Conservation (phyloP, 2,113 vertebrate genomes). For the Butorides virescens region DNA sequence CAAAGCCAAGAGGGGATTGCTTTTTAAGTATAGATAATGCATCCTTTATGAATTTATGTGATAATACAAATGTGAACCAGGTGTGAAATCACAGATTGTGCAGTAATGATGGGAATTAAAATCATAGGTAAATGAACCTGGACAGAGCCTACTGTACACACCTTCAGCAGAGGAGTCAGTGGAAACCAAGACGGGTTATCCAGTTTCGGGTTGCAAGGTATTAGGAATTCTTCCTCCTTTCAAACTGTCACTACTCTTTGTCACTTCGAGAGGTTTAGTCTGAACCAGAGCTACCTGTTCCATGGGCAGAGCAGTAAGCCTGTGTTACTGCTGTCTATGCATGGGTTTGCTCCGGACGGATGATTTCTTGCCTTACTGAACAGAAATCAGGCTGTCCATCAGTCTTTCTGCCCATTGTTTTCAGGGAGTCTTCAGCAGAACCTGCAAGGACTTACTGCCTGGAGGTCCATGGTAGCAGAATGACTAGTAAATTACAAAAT, state of each 20-base stretch:
- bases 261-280: neutral
- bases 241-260: neutral
- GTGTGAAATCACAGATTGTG: neutral
- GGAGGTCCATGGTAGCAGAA: neutral
- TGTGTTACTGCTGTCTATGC: too few species aligned
- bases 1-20: neutral
- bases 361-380: neutral
- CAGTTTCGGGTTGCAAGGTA: fast-evolving
- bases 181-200: neutral
- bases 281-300: neutral
- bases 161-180: neutral
- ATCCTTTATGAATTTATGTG: neutral
- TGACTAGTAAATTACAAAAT: neutral
- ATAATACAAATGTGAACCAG: neutral
- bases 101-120: neutral
- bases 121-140: neutral
- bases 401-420: neutral
- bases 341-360: neutral
- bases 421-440: neutral
- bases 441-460: neutral
- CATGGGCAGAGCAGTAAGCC: neutral
- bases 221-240: neutral
- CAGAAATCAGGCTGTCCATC: neutral
- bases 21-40: neutral
- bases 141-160: neutral